A percentile compares a stretch with the other conserved stretches of the same genome.
phyloP scores from a whole-genome alignment of 1,140 invertebrate genomes.

The Diachasmimorpha longicaudata region DNA sequence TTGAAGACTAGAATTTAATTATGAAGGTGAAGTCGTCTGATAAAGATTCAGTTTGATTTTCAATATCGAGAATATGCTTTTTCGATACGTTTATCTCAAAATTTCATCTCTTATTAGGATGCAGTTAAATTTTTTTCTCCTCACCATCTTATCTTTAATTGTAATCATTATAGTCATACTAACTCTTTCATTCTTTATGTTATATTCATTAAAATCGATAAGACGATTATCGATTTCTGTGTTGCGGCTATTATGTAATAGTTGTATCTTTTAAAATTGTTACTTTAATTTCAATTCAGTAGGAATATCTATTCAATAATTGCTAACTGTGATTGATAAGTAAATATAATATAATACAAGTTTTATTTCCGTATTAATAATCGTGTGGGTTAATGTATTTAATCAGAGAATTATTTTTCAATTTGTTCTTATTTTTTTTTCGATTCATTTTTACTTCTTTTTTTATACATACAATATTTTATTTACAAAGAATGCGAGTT shows the following conservation, averaged over 20 bases:
- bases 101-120: too few species aligned
- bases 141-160: too few species aligned
- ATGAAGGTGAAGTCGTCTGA: constrained; percentile 57
- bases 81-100: constrained; percentile 36
- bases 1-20: constrained; percentile 60
- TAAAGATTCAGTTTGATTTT: constrained; percentile 61
- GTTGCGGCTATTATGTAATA: too few species aligned
- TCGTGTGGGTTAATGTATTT: neutral
- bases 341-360: neutral
- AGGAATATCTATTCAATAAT: neutral
- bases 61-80: constrained; percentile 48
- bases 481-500: neutral
- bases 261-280: too few species aligned
- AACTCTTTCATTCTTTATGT: constrained; percentile 7
- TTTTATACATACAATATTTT: neutral
- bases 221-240: neutral
- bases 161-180: too few species aligned
- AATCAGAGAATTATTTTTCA: neutral
- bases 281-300: too few species aligned
- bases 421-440: constrained; percentile 11
- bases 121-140: too few species aligned
- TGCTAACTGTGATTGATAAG: neutral
- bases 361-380: neutral
- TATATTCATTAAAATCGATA: constrained; percentile 13
- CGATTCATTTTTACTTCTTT: constrained; percentile 24